phyloP scores from a whole-genome alignment of 2,113 vertebrate species.

The Glaucomys volans region DNA sequence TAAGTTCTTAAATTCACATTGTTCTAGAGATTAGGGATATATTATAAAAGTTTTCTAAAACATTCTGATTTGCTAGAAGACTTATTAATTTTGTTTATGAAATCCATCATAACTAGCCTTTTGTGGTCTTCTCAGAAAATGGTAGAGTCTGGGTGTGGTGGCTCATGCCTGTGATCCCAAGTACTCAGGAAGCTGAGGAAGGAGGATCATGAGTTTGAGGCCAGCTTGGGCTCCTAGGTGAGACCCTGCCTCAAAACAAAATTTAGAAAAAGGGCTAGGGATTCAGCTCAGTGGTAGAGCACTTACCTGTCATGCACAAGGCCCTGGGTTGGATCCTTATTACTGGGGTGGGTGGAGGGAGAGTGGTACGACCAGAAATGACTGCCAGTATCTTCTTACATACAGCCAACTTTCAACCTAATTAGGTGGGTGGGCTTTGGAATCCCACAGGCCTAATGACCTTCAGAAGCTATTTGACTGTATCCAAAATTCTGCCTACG shows the following conservation, averaged over 20 bases:
- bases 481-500: neutral
- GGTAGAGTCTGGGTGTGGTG: neutral
- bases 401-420: neutral
- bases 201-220: neutral
- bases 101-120: neutral
- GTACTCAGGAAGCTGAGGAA: neutral
- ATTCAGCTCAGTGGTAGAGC: neutral
- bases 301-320: neutral
- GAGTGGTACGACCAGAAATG: neutral
- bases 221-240: neutral
- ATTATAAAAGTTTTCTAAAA: constrained; percentile 21
- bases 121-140: neutral
- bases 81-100: constrained; percentile 27
- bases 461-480: neutral
- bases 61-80: constrained; percentile 36
- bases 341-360: neutral
- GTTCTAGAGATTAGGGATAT: neutral
- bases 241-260: neutral
- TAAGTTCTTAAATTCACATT: constrained; percentile 4
- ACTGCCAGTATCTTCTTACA: neutral
- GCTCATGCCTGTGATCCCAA: neutral
- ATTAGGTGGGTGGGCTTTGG: neutral
- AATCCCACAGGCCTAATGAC: neutral
- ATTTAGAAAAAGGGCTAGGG: neutral
- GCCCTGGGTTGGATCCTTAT: neutral